Conservation (phyloP, 2,113 vertebrate genomes). For the Athene cunicularia region DNA sequence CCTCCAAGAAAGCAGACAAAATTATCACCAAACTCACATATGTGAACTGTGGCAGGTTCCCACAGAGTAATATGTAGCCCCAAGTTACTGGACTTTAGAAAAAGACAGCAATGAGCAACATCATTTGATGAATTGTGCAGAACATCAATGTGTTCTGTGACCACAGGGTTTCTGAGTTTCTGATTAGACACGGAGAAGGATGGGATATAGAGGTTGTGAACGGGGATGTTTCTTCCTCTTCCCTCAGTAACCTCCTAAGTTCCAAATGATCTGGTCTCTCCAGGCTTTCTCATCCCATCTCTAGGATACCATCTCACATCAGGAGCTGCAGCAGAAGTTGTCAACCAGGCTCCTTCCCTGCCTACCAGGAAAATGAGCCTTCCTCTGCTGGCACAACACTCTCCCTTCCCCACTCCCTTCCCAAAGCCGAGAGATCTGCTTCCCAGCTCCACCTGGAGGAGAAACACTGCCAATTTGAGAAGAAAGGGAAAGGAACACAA, state of each 20-base stretch:
- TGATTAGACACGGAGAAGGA: background rate
- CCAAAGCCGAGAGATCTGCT: background rate
- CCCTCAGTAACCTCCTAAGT: background rate
- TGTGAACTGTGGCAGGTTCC: background rate
- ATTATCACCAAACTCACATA: background rate
- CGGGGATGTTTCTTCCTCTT: accelerated
- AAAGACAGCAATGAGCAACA: background rate
- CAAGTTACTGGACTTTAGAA: background rate
- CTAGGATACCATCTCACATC: background rate
- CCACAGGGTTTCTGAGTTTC: background rate
- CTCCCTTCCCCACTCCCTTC: background rate
- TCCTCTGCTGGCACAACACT: background rate
- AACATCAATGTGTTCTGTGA: background rate
- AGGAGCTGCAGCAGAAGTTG: background rate
- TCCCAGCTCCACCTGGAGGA: background rate
- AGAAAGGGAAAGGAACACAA: background rate
- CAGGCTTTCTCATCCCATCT: background rate
- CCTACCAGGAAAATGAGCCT: background rate
- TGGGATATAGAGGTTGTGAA: background rate
- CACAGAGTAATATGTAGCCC: background rate
- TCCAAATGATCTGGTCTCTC: background rate
- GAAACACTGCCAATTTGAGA: background rate
- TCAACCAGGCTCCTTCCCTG: background rate
- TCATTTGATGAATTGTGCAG: background rate
- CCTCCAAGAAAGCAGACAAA: background rate